Conservation (phyloP, 2,888 invertebrate species). For the Minunthozetes semirufus region DNA sequence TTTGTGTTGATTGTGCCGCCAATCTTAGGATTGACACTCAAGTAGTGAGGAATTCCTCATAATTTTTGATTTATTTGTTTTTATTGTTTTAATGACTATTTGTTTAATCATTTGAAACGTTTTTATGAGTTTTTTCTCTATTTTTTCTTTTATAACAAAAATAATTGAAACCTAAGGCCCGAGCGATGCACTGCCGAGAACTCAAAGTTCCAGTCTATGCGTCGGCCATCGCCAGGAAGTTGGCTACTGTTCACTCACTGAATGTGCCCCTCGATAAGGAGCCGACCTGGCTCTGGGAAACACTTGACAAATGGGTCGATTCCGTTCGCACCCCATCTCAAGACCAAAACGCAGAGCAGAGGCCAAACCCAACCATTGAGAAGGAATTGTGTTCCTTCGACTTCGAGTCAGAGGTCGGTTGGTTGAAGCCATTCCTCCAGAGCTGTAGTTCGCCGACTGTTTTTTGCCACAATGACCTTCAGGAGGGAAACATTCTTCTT, state of each 20-base stretch:
- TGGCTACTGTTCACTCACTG: constrained; percentile 86
- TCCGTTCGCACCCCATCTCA: constrained; percentile 42
- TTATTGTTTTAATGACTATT: neutral
- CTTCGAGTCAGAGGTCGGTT: constrained; percentile 61
- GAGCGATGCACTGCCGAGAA: constrained; percentile 73
- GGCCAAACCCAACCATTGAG: constrained; percentile 39
- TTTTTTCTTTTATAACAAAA: constrained; percentile 23
- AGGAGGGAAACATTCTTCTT: constrained; percentile 66
- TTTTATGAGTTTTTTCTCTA: constrained; percentile 11
- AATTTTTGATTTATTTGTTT: neutral
- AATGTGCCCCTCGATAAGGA: constrained; percentile 93
- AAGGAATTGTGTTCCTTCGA: constrained; percentile 48
- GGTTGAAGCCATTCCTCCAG: constrained; percentile 57
- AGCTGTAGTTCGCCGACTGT: constrained; percentile 64
- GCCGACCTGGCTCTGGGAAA: constrained; percentile 89
- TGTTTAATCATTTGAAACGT: neutral
- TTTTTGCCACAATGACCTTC: constrained; percentile 91
- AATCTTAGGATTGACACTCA: constrained; percentile 17
- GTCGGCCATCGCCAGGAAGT: constrained; percentile 78
- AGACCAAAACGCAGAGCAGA: neutral
- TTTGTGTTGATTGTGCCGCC: neutral
- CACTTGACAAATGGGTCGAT: constrained; percentile 55
- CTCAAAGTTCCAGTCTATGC: constrained; percentile 71
- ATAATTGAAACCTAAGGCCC: constrained; percentile 58
- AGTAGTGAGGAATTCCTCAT: neutral